These are phyloP conservation scores for Epirrhoe tristata DNA, from an alignment of 2,888 invertebrate species.

Conservation along the genomic window DNA sequence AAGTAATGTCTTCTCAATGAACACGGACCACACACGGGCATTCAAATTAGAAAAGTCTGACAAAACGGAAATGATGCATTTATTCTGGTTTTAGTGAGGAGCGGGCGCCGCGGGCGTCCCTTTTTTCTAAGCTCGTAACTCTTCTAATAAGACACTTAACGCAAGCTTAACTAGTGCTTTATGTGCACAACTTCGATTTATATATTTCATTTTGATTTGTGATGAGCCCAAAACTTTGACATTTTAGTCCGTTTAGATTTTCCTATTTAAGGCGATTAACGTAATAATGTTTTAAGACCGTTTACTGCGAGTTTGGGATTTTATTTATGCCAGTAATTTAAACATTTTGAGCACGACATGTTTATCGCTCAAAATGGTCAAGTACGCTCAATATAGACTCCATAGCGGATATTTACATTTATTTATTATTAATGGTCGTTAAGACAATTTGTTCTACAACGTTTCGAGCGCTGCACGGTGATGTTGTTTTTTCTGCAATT, in stretches of 20 bases:
- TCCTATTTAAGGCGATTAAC: slow-evolving; percentile 67
- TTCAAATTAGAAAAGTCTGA: slow-evolving; percentile 77
- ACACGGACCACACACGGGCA: slow-evolving; percentile 77
- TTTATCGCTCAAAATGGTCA: slow-evolving; percentile 11
- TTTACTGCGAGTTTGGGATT: slow-evolving; percentile 48
- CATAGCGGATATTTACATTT: slow-evolving; percentile 44
- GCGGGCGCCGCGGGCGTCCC: slow-evolving; percentile 76
- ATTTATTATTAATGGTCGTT: slow-evolving; percentile 52
- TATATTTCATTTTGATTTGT: slow-evolving; percentile 80
- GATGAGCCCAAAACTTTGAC: slow-evolving; percentile 64
- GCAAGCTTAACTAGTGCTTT: slow-evolving; percentile 74
- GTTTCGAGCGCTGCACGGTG: slow-evolving; percentile 55
- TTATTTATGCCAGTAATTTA: slow-evolving; percentile 45
- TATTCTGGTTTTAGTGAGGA: slow-evolving; percentile 69
- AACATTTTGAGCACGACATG: slow-evolving; percentile 40
- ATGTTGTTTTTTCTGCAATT: slow-evolving; percentile 58
- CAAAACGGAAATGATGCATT: slow-evolving; percentile 80
- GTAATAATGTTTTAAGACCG: slow-evolving; percentile 58
- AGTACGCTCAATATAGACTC: slow-evolving; percentile 40
- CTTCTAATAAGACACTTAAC: slow-evolving; percentile 79
- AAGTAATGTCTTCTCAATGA: slow-evolving; percentile 66
- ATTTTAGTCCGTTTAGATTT: slow-evolving; percentile 53
- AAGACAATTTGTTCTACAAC: slow-evolving; percentile 64
- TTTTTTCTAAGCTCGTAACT: slow-evolving; percentile 76
- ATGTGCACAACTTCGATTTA: slow-evolving; percentile 69